phyloP scores from a whole-genome alignment of 2,113 vertebrate genomes.

The Spizaetus ornatus region DNA sequence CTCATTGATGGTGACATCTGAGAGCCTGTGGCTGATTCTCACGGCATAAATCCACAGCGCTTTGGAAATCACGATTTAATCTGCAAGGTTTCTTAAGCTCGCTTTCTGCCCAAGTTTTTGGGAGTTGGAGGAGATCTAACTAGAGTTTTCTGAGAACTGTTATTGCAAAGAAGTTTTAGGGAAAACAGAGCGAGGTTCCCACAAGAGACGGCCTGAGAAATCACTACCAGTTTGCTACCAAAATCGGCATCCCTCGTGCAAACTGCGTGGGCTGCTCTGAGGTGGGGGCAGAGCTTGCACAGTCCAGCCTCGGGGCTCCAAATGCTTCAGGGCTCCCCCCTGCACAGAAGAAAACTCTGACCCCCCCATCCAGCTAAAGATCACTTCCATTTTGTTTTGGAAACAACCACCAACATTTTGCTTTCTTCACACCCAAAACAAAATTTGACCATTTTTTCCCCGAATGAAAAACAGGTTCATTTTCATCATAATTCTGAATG shows the following conservation, averaged over 20 bases:
- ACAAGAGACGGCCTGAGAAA: neutral
- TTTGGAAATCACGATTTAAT: neutral
- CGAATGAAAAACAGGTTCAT: neutral
- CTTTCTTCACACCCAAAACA: neutral
- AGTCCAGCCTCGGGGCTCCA: fast-evolving
- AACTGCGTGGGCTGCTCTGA: fast-evolving
- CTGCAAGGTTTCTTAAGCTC: fast-evolving
- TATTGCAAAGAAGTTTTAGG: neutral
- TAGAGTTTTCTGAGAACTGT: neutral
- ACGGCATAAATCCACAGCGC: neutral
- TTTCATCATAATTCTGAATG: neutral
- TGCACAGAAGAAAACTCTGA: neutral
- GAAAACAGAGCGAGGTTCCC: neutral
- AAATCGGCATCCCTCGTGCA: neutral
- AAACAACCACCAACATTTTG: neutral
- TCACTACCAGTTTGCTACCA: neutral
- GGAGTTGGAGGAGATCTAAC: neutral
- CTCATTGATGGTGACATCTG: neutral
- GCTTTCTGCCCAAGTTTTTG: neutral
- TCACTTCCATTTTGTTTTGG: neutral
- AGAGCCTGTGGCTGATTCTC: neutral
- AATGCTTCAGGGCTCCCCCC: neutral
- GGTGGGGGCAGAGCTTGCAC: neutral
- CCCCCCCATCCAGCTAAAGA: fast-evolving
- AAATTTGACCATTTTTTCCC: neutral